Conservation (phyloP, 2,113 vertebrate species). For the Dasyprocta punctata region DNA sequence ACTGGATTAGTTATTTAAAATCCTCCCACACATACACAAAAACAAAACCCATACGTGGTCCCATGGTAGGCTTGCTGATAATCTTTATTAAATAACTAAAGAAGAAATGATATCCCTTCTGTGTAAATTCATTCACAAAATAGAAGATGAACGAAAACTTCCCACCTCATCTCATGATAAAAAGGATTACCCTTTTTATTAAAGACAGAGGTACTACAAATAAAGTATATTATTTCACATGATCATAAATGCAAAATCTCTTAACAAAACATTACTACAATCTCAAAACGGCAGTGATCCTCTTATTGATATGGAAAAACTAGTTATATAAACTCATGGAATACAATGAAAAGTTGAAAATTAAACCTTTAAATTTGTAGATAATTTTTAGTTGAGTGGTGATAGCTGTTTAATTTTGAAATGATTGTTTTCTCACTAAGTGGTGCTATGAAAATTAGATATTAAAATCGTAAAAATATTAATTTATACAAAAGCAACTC, state of each 20-base stretch:
- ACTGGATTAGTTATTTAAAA: neutral
- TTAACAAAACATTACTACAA: neutral
- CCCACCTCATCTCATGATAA: neutral
- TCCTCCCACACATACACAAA: neutral
- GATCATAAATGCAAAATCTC: neutral
- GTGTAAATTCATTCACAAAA: neutral
- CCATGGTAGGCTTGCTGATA: neutral
- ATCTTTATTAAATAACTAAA: neutral
- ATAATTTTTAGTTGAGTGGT: neutral
- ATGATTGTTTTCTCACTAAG: neutral
- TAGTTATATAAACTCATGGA: neutral
- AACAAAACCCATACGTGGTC: neutral
- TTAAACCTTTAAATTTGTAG: neutral
- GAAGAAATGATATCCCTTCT: neutral
- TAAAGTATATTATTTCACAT: neutral
- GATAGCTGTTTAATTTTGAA: neutral
- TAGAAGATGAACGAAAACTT: neutral
- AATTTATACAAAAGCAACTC: neutral
- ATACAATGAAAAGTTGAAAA: neutral
- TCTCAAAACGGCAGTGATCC: neutral
- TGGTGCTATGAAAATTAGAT: neutral
- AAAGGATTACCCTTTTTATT: neutral
- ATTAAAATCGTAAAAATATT: neutral
- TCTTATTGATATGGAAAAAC: neutral
- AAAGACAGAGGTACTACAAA: neutral